Evolutionary conservation across 1,140 invertebrate species (phyloP).

Genomic region (Stenopsyche tienmushanensis): DNA sequence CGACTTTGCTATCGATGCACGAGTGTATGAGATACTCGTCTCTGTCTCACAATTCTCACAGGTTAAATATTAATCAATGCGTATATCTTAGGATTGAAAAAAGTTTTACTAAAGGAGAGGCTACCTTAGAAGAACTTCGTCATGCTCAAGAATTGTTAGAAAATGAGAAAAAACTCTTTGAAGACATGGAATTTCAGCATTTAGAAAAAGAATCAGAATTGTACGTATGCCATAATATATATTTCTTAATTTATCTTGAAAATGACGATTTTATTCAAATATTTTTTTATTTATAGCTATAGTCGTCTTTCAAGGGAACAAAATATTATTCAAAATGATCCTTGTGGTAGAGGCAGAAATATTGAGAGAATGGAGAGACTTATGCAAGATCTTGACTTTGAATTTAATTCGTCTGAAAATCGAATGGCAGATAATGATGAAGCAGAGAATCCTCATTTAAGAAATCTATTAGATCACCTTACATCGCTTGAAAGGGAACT

Average conservation of each 20-base stretch:
- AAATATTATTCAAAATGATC: slow-evolving; percentile 18
- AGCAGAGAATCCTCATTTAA: slow-evolving; percentile 11
- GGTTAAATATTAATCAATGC: no score
- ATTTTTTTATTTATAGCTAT: slow-evolving; percentile 9
- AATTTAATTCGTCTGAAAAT: slow-evolving; percentile 7
- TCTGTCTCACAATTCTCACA: no score
- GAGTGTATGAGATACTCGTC: no score
- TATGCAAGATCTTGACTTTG: slow-evolving; percentile 7
- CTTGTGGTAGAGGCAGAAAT: slow-evolving; percentile 10
- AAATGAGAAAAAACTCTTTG: slow-evolving; percentile 78
- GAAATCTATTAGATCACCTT: slow-evolving; percentile 10
- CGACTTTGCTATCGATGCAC: no score
- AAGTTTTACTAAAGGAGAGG: slow-evolving; percentile 55
- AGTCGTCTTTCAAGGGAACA: slow-evolving; percentile 20
- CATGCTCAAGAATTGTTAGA: slow-evolving; percentile 69
- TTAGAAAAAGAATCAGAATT: slow-evolving; percentile 86
- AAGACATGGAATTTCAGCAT: slow-evolving; percentile 92
- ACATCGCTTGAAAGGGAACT: slow-evolving; percentile 1
- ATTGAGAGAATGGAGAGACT: slow-evolving; percentile 16
- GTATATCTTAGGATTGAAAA: slow-evolving; percentile 56
- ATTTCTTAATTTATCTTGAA: slow-evolving; percentile 4
- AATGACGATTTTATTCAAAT: background rate
- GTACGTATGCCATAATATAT: slow-evolving; percentile 44
- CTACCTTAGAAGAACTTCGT: slow-evolving; percentile 61
- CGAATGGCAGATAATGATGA: slow-evolving; percentile 11